Base-by-base conservation (phyloP, 92 coral and sea anemone species). In the Chrysogorgia sp. region DNA sequence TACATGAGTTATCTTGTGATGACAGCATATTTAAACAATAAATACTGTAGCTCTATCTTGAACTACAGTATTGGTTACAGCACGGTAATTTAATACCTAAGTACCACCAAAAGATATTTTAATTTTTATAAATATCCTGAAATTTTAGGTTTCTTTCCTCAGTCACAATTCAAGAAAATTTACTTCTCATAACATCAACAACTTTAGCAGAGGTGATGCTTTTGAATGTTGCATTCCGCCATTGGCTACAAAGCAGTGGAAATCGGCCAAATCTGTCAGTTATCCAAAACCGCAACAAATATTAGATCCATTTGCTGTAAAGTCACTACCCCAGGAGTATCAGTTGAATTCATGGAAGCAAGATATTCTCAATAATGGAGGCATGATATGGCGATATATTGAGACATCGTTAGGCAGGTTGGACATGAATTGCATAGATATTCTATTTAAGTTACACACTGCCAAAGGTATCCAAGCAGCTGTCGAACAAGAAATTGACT, bases 131-230 rank as follows among this genome's bases (percentile, higher is more conserved):
- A n/a, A n/a, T n/a, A n/a, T n/a, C n/a, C n/a, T n/a, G n/a, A n/a
- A n/a, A n/a, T n/a, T n/a, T n/a, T n/a, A n/a, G n/a, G n/a, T n/a
- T n/a, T n/a, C n/a, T n/a, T n/a, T n/a, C 59, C 63, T 82, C 32
- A 72, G 61, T 40, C 74, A 74, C 31, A 82, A 82, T 69, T 82
- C 86, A 61, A 82, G 60, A 59, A 63, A 62, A 63, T 82, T 82
- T 52, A 60, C 74, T 25, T 56, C 47, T 0, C 65, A 43, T 10
- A 61, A 10, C 53, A 48, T 82, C 29, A 59, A 35, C 21, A 60
- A 67, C 47, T 82, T 72, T 32, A 82, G 81, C 66, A 75, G 82
- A 66, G 82, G 82, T 33, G 71, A 76, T 63, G 77, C 87, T 7
- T 83, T 75, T 83, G 87, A 83, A 41, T 83, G 82, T 34, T 15